Conservation (phyloP, 2,113 vertebrate genomes). For the Murina feae region DNA sequence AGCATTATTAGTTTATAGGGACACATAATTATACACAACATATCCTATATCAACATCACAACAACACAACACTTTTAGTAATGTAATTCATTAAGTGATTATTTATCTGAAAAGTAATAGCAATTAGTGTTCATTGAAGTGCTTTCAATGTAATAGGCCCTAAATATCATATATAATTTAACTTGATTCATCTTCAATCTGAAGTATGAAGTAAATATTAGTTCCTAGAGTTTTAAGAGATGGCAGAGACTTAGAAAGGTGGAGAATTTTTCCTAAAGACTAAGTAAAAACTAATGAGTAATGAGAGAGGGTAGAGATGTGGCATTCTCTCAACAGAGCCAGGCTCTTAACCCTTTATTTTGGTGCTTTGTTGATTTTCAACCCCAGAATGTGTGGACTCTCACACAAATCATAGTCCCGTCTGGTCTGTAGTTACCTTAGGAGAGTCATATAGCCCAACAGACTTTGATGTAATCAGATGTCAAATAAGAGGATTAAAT, state of each 20-base stretch:
- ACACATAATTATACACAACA: not conserved
- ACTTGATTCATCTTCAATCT: not conserved
- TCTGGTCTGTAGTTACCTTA: not conserved
- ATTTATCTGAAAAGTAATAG: not conserved
- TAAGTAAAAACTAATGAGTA: not conserved
- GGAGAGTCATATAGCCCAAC: no score
- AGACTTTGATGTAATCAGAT: not conserved
- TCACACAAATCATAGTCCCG: not conserved
- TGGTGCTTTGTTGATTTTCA: not conserved
- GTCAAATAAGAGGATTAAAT: not conserved
- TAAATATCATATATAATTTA: not conserved
- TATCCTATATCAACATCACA: not conserved
- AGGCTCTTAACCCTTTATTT: no score
- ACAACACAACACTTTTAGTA: not conserved
- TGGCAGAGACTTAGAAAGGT: not conserved
- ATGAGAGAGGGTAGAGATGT: not conserved
- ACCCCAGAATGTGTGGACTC: not conserved
- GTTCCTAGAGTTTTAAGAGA: not conserved
- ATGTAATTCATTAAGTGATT: not conserved
- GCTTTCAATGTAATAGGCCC: not conserved
- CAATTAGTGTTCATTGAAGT: not conserved
- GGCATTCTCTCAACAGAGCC: fast-evolving
- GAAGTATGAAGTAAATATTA: not conserved
- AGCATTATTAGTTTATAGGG: not conserved
- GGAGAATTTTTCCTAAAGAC: not conserved